Evolutionary conservation across 2,888 invertebrate species (phyloP), one percentile per base, ranked within the genome.

Genomic region (Vesta saturnalis): DNA sequence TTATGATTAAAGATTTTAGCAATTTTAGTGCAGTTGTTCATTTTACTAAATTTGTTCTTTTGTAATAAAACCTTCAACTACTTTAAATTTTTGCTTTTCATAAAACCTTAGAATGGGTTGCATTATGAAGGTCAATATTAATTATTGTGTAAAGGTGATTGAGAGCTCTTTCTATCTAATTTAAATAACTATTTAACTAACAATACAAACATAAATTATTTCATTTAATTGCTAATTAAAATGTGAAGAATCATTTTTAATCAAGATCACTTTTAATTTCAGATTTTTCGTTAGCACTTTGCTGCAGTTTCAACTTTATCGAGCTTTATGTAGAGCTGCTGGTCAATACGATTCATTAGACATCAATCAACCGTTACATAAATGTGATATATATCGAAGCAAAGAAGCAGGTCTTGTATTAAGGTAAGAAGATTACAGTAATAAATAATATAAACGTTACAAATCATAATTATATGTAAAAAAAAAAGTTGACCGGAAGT

Each of bases 251-350:
- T n/a, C n/a, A n/a, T n/a, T n/a, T n/a, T 23, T 23, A 23, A 23
- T 23, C 23, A 23, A 23, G n/a, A n/a, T n/a, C n/a, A n/a, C n/a
- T 64, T 71, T 78, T 74, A 79, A 74, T 87, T 87, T 64, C 89
- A 96, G 97, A 86, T 97, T 97, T 85, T 97, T 96, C 85, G 94
- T 97, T 72, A 94, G 94, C 78, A 94, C 94, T 4, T 89, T 97
- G 8, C 88, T 97, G 14, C 97, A 97, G 86, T 97, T 97, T 88
- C 97, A 97, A 85, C 90, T 97, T 63, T 93, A 95, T 85, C 88
- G 94, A 30, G 89, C 94, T 0, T 85, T 97, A 73, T 97, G 97
- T 81, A 89, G 89, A 67, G 90, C 91, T 0, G 92, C 96, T 0
- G 92, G 93, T 0, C 93, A 96, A 83, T 93, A 92, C 83, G 91